Evolutionary conservation across 2,888 invertebrate species (phyloP), one percentile per base, ranked within the genome.

Genomic region (Agrochola circellaris): DNA sequence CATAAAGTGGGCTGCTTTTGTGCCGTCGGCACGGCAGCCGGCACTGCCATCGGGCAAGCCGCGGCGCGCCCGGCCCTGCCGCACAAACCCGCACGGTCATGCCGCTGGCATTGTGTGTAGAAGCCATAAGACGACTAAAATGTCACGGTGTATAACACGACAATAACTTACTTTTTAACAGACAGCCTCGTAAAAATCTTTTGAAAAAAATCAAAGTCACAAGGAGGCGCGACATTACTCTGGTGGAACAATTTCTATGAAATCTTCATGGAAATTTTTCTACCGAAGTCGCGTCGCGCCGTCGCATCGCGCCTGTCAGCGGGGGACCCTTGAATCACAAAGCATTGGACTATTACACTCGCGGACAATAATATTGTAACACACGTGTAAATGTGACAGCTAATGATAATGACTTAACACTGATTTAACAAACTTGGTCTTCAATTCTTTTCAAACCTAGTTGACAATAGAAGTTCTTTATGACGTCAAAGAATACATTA

Each of bases 401-500:
- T 54, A 60, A 54, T 60, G 26, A 48, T 54, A 60, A 54, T 60
- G 26, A 48, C 9, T 51, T 56, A 38, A 45, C 60, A 79, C 79
- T 72, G 66, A 9, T 26, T 3, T 48, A 48, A n/a, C 1, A 60
- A 60, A 56, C 30, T 62, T 48, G 45, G 45, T 67, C 6, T 73
- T 79, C 11, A 1, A 4, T 78, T 51, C 6, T 56, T 62, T 78
- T 66, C 17, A 54, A 66, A 54, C 8, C 17, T 23, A 42, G 23
- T 23, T 38, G 26, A 66, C 60, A 72, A 38, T 3, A 60, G 30
- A 20, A 51, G 48, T 65, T 3, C 6, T 13, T 26, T 13, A 38
- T 54, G 30, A 69, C 64, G 64, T 69, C 51, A 74, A 26, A 58
- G 42, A 17, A 54, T 58, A 51, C 17, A 80, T 72, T 42, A 51